A percentile compares a stretch with the other conserved stretches of the same genome.
phyloP scores from a whole-genome alignment of 2,113 vertebrate genomes.

The Burhinus bistriatus region DNA sequence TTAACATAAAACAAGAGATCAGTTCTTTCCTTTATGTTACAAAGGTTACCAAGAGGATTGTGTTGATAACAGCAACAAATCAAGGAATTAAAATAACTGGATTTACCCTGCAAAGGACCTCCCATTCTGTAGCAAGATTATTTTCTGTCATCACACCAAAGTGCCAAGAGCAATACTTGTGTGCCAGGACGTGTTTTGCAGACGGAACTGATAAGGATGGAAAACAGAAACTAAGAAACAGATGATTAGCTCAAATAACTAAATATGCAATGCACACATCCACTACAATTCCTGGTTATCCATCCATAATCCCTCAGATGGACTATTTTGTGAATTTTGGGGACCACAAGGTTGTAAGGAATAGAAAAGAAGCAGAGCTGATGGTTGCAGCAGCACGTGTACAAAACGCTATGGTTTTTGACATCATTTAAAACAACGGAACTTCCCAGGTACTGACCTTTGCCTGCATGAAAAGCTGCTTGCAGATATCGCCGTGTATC shows the following conservation, averaged over 20 bases:
- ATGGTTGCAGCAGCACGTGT: rapidly evolving
- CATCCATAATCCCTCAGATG: neutral
- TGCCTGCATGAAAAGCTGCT: neutral
- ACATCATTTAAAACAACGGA: neutral
- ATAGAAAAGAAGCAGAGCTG: neutral
- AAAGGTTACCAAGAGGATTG: too few species aligned
- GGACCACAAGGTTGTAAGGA: rapidly evolving
- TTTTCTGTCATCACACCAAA: neutral
- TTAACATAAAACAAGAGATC: neutral
- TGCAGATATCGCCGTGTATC: neutral
- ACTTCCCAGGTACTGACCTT: neutral
- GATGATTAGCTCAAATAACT: too few species aligned
- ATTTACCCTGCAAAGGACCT: neutral
- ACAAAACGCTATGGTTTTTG: neutral
- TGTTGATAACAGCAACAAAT: neutral
- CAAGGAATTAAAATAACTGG: neutral
- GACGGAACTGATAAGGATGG: neutral
- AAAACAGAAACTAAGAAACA: neutral
- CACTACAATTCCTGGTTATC: rapidly evolving
- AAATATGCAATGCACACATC: rapidly evolving
- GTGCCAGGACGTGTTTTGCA: neutral
- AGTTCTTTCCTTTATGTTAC: neutral
- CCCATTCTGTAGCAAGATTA: neutral
- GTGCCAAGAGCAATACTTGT: neutral
- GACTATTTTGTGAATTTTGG: neutral